These are phyloP conservation scores for Hydropsyche betteni DNA, from an alignment of 2,888 invertebrate species.

Conservation along the genomic window DNA sequence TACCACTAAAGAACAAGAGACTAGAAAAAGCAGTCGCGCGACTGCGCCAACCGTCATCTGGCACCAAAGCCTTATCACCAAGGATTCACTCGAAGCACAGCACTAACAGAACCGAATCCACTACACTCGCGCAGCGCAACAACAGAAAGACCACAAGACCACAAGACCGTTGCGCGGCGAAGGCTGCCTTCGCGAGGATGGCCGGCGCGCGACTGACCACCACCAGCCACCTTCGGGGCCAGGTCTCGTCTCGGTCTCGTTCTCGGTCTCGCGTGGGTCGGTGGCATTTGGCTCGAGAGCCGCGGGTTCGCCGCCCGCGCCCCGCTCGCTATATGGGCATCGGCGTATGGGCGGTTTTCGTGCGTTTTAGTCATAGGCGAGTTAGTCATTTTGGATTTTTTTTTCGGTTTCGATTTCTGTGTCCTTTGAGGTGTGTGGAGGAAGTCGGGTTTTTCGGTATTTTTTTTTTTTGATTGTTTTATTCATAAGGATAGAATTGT, in stretches of 20 bases:
- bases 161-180: background rate
- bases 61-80: background rate
- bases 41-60: constrained; percentile 18
- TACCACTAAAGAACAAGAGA: constrained; percentile 11
- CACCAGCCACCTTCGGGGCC: background rate
- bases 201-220: constrained; percentile 27
- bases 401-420: constrained; percentile 8
- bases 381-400: background rate
- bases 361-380: background rate
- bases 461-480: too few relatives aligned
- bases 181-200: constrained; percentile 15
- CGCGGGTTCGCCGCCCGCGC: constrained; percentile 16
- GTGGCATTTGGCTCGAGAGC: background rate
- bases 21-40: background rate
- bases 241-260: background rate
- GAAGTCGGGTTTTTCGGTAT: too few relatives aligned
- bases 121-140: background rate
- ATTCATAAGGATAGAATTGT: too few relatives aligned
- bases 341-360: constrained; percentile 5
- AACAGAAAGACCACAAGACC: too few relatives aligned
- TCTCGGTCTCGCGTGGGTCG: background rate
- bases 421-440: background rate
- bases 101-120: background rate
- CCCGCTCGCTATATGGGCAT: background rate
- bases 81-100: background rate